phyloP scores from a whole-genome alignment of 2,797 vertebrate species.

The Benthosema pterotum region DNA sequence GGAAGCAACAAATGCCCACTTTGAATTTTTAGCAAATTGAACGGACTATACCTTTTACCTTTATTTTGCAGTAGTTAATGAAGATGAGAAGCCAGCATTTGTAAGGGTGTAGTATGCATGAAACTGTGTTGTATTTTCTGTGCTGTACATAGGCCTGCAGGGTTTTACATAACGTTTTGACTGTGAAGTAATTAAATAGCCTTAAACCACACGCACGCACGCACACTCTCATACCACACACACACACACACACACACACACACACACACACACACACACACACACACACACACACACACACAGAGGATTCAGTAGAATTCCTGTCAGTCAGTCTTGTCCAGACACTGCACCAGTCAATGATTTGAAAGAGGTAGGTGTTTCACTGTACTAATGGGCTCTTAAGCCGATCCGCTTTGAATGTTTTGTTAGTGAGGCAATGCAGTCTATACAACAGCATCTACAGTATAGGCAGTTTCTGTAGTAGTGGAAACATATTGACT shows the following conservation, averaged over 20 bases:
- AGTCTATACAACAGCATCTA: too few relatives aligned
- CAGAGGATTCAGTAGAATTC: neutral
- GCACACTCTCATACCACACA: neutral
- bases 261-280: neutral
- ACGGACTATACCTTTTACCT: neutral
- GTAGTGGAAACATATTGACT: too few relatives aligned
- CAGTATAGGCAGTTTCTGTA: neutral
- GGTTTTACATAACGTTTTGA: neutral
- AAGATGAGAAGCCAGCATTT: neutral
- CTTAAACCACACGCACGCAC: neutral
- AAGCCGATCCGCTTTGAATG: neutral
- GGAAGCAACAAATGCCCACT: neutral
- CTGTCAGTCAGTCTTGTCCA: slow-evolving; percentile 2
- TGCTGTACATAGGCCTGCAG: neutral
- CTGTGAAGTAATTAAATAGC: neutral
- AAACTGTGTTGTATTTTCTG: neutral
- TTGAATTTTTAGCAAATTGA: neutral
- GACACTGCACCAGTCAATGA: slow-evolving; percentile 6
- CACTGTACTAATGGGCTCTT: slow-evolving; percentile 4
- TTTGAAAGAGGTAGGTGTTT: neutral
- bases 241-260: neutral
- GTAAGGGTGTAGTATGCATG: neutral
- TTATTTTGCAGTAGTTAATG: neutral
- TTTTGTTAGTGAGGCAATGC: neutral
- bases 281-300: neutral